Evolutionary conservation across 2,113 vertebrate species (phyloP).

Genomic region (Salvator merianae): DNA sequence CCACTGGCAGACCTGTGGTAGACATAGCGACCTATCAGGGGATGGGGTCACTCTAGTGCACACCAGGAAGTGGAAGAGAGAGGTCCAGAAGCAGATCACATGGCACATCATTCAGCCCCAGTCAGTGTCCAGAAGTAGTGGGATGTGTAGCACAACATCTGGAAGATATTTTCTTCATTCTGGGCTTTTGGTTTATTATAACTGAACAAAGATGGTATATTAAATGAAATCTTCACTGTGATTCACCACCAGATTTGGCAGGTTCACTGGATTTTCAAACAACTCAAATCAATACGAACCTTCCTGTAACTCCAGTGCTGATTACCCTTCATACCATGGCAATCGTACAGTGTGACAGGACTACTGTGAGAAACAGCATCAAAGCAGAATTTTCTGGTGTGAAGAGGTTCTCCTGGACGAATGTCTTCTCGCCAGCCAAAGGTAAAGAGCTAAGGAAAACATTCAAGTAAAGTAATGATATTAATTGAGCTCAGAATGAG

Average conservation of each 20-base stretch:
- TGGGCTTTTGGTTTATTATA: background rate
- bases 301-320: slow-evolving; percentile 87
- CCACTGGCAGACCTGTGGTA: too few relatives aligned
- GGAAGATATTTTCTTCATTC: too few relatives aligned
- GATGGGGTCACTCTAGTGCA: too few relatives aligned
- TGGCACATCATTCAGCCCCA: too few relatives aligned
- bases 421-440: slow-evolving; percentile 91
- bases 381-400: slow-evolving; percentile 89
- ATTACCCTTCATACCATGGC: slow-evolving; percentile 91
- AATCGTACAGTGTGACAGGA: slow-evolving; percentile 86
- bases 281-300: slow-evolving; percentile 70
- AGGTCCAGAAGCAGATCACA: too few relatives aligned
- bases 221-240: background rate
- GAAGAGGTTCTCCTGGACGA: slow-evolving; percentile 86
- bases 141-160: too few relatives aligned
- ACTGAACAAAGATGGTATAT: background rate
- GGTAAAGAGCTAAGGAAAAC: slow-evolving; percentile 83
- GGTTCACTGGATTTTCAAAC: background rate
- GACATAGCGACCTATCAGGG: too few relatives aligned
- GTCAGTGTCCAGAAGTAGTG: too few relatives aligned
- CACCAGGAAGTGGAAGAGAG: too few relatives aligned
- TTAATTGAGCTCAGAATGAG: background rate
- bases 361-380: slow-evolving; percentile 84
- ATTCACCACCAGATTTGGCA: background rate
- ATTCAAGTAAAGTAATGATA: background rate